phyloP scores from a whole-genome alignment of 2,113 vertebrate genomes.

The Turdus rufiventris region DNA sequence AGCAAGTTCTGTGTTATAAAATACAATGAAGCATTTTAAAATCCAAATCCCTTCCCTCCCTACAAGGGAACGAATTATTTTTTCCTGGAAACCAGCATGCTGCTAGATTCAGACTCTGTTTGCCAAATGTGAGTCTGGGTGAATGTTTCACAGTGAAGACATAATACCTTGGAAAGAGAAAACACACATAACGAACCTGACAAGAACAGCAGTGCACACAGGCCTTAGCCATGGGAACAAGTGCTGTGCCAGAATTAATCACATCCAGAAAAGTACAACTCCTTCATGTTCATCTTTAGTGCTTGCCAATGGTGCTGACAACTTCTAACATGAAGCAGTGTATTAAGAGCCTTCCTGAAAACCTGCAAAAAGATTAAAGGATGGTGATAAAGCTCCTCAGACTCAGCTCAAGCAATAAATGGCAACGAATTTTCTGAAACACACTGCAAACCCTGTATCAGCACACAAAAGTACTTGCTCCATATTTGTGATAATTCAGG shows the following conservation, averaged over 20 bases:
- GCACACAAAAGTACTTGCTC: background rate
- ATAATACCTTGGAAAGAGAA: constrained; percentile 19
- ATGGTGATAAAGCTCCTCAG: background rate
- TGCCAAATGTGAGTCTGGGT: constrained; percentile 23
- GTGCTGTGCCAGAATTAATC: constrained; percentile 6
- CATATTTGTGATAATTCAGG: background rate
- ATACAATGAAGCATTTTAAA: background rate
- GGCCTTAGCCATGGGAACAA: constrained; percentile 14
- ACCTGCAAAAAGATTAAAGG: background rate
- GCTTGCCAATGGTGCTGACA: background rate
- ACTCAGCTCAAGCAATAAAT: background rate
- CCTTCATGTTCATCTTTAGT: background rate
- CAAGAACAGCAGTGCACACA: constrained; percentile 38
- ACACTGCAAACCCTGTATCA: background rate
- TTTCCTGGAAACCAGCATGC: constrained; percentile 16
- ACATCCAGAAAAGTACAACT: constrained; percentile 1
- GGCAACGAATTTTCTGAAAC: background rate
- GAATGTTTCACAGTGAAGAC: constrained; percentile 1
- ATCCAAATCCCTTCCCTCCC: background rate
- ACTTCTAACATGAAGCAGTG: background rate
- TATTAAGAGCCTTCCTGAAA: background rate
- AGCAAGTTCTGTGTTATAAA: background rate
- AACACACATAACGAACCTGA: constrained; percentile 7
- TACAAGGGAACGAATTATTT: constrained; percentile 5
- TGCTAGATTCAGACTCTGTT: background rate